Percentiles rank a stretch among this genome's conserved stretches.
Conservation (phyloP, 2,113 vertebrate species). For the Machaerirhynchus nigripectus region DNA sequence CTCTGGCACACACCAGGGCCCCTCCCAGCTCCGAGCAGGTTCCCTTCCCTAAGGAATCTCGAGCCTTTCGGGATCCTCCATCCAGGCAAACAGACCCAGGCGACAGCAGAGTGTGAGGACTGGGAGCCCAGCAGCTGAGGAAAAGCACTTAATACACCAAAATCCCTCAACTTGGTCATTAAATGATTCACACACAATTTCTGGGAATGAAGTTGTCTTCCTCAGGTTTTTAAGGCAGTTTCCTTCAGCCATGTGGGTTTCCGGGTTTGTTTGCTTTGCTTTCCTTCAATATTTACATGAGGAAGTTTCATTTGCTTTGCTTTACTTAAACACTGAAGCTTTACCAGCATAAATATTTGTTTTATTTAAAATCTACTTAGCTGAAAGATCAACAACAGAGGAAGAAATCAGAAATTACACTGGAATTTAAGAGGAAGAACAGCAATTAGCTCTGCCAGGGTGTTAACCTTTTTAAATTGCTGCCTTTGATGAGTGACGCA, state of each 20-base stretch:
- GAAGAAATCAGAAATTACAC: not conserved
- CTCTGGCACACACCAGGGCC: too few species aligned
- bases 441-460: not conserved
- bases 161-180: not conserved
- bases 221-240: not conserved
- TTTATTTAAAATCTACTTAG: slow-evolving; percentile 25
- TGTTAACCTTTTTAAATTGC: not conserved
- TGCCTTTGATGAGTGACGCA: not conserved
- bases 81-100: accelerated
- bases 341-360: slow-evolving; percentile 2
- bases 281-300: not conserved
- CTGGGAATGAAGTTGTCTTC: not conserved
- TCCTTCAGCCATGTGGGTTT: not conserved
- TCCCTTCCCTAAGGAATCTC: not conserved
- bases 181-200: not conserved
- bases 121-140: not conserved
- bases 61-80: not conserved
- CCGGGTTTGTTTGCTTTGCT: not conserved
- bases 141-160: not conserved
- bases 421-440: not conserved
- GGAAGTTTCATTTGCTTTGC: not conserved
- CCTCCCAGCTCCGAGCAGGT: not conserved
- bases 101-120: accelerated
- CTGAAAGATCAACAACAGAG: not conserved
- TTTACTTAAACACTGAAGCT: not conserved